These are phyloP conservation scores for Rhodinocichla rosea DNA, from an alignment of 2,113 vertebrate genomes.

Conservation along the genomic window DNA sequence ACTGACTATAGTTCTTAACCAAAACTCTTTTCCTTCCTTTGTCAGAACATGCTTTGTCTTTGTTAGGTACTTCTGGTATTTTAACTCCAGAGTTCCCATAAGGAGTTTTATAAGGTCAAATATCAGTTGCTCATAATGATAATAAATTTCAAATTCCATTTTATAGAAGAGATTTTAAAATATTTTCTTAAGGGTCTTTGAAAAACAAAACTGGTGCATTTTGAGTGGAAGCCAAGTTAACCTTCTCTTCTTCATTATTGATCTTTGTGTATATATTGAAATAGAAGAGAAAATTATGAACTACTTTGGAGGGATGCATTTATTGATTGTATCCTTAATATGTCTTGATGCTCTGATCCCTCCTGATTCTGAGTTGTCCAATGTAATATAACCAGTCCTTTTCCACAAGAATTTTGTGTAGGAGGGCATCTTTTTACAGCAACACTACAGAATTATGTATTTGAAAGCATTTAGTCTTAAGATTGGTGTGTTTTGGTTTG, in stretches of 20 bases:
- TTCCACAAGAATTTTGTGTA: not conserved
- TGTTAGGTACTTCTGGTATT: not conserved
- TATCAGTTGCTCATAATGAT: not conserved
- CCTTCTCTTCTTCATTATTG: not conserved
- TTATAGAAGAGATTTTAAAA: not conserved
- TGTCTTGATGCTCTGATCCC: not conserved
- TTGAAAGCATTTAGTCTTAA: not conserved
- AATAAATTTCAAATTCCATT: not conserved
- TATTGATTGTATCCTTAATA: not conserved
- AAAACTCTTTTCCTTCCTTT: not conserved
- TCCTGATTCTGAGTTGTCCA: not conserved
- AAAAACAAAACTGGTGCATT: not conserved
- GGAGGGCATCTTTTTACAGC: not conserved
- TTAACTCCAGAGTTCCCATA: not conserved
- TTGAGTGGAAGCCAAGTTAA: not conserved
- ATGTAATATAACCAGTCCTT: not conserved
- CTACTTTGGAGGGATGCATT: not conserved
- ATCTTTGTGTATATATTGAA: not conserved
- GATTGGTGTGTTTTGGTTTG: not conserved
- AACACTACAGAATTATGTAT: not conserved
- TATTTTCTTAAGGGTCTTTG: not conserved
- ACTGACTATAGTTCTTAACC: not conserved
- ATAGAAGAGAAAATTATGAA: not conserved
- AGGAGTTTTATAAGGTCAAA: not conserved
- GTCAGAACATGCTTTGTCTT: not conserved